phyloP scores from a whole-genome alignment of 2,113 vertebrate genomes.

The Daphoenositta chrysoptera region DNA sequence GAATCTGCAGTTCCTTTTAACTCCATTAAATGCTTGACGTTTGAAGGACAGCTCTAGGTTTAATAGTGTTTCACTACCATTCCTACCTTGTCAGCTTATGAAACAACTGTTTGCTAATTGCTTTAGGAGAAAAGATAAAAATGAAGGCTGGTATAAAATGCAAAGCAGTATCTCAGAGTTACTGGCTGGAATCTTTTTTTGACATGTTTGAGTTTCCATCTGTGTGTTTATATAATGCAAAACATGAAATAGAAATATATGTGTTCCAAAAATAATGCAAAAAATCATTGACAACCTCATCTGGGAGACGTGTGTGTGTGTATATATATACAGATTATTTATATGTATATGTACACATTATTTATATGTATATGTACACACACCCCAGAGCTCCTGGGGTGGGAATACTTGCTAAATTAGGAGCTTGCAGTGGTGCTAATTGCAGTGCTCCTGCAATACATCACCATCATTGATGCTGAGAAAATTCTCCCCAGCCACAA shows the following conservation, averaged over 20 bases:
- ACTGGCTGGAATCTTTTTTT: neutral
- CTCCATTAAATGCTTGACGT: neutral
- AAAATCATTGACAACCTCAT: neutral
- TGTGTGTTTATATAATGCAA: neutral
- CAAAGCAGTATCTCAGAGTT: neutral
- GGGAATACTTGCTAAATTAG: neutral
- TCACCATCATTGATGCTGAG: neutral
- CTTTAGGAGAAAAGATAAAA: neutral
- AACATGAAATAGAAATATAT: neutral
- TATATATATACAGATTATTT: no score
- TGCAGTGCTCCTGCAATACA: neutral
- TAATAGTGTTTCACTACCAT: neutral
- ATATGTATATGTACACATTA: no score
- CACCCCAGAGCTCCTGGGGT: neutral
- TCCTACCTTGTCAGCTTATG: neutral
- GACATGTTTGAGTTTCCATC: neutral
- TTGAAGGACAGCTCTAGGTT: neutral
- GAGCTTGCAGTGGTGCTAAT: neutral
- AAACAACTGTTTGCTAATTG: neutral
- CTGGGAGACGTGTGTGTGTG: accelerated
- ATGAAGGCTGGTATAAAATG: neutral
- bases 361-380: neutral
- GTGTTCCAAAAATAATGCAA: neutral
- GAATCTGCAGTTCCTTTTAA: neutral
- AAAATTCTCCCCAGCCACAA: neutral